These are phyloP conservation scores for Etheostoma perlongum DNA, from an alignment of 2,797 vertebrate genomes.

Conservation along the genomic window DNA sequence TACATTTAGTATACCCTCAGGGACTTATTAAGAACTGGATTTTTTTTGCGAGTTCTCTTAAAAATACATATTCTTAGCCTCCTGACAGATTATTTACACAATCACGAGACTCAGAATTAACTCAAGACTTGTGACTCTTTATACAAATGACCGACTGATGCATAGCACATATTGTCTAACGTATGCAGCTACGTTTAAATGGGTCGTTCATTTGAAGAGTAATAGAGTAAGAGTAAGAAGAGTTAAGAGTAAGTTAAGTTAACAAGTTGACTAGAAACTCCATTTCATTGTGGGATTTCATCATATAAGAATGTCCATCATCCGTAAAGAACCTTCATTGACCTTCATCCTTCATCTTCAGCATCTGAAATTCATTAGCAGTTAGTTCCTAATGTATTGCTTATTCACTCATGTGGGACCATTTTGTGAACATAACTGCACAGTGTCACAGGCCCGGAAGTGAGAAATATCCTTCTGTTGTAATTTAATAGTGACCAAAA, in stretches of 20 bases:
- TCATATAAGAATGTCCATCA: background rate
- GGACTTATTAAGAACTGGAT: background rate
- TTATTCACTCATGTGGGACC: background rate
- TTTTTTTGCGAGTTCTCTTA: background rate
- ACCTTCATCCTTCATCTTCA: too few species aligned
- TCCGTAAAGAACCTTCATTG: background rate
- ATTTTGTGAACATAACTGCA: background rate
- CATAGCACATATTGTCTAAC: background rate
- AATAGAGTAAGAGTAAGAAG: background rate
- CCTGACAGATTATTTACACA: background rate
- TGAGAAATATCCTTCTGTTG: background rate
- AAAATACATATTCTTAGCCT: background rate
- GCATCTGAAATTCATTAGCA: background rate
- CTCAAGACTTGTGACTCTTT: background rate
- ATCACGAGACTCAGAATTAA: background rate
- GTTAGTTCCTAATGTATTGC: background rate
- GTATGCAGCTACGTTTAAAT: background rate
- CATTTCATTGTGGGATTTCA: background rate
- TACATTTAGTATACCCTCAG: background rate
- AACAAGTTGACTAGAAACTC: background rate
- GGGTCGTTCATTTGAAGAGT: background rate
- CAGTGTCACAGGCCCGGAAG: conserved; percentile 6
- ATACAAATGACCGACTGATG: background rate
- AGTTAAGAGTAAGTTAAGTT: too few species aligned
- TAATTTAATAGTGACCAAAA: background rate